Base-by-base conservation (phyloP, 2,797 vertebrate species). In the Siniperca undulata region DNA sequence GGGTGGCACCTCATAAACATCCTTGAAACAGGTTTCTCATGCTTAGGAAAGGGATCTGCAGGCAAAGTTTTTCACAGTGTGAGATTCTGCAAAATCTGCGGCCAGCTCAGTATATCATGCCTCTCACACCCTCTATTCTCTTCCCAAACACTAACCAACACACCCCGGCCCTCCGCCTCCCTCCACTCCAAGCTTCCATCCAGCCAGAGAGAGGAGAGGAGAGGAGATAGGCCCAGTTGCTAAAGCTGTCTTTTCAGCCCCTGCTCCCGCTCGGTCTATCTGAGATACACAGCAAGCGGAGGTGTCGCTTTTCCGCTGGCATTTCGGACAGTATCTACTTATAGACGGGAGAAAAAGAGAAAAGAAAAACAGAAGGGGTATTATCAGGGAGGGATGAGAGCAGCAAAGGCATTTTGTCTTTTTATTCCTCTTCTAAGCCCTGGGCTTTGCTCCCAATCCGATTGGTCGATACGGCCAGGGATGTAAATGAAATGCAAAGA, bases 401-500 rank as follows among this genome's bases (percentile, higher is more conserved):
- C 94, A 96, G 95, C 95, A 94, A 96, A 96, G 95, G 95, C 96
- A 96, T 97, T 96, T 96, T 95, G 94, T 96, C 95, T 96, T 95
- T 96, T 96, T 96, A 96, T 96, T 97, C 95, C 95, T 93, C 94
- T 96, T 94, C 96, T 96, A 96, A 97, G 95, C 95, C 95, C 93
- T 94, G 94, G 95, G 96, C 95, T 96, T 96, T 96, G 95, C 95
- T 96, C 96, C 95, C 96, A 97, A 97, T 97, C 96, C 96, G 97
- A 97, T 97, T 98, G 97, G 97, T 97, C 95, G 97, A 96, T 96
- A 96, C 96, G 96, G 97, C 96, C 97, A 97, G 91, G 97, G 96
- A 98, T 99, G 97, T 97, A 98, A 99, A 99, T 98, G 96, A 98
- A 97, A 97, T 97, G 96, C 96, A 97, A 97, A 97, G 96, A 96